A percentile compares a stretch with the other conserved stretches of the same genome.
phyloP scores from a whole-genome alignment of 2,113 vertebrate species.

The Rallus limicola region DNA sequence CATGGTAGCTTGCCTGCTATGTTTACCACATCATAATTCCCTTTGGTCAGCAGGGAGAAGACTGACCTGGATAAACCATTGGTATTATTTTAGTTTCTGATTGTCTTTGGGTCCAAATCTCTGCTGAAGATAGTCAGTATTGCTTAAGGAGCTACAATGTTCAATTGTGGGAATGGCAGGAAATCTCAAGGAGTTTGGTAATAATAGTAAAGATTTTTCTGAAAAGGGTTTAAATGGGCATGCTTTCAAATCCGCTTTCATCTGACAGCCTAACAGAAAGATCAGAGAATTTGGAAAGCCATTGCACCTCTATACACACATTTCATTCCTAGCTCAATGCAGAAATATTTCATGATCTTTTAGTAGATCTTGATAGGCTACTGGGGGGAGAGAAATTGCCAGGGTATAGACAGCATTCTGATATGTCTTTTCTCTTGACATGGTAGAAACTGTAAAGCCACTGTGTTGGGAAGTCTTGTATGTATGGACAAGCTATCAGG shows the following conservation, averaged over 20 bases:
- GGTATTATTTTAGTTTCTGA: neutral
- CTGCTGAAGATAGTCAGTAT: neutral
- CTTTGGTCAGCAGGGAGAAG: neutral
- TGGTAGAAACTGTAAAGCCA: neutral
- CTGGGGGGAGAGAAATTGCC: neutral
- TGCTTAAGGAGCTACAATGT: neutral
- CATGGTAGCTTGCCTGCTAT: neutral
- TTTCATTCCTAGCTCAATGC: neutral
- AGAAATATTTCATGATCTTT: neutral
- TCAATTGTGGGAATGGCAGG: neutral
- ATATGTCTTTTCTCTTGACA: neutral
- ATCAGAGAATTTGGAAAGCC: neutral
- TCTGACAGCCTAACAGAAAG: neutral
- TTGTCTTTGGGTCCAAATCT: neutral
- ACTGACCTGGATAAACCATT: neutral
- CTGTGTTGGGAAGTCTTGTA: neutral
- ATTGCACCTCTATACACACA: neutral
- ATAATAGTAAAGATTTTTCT: neutral
- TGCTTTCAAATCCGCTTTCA: neutral
- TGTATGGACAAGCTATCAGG: neutral
- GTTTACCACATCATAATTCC: neutral
- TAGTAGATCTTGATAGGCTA: neutral
- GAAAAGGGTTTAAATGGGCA: neutral
- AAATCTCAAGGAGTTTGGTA: neutral
- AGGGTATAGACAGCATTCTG: neutral